Base-by-base conservation (phyloP, 2,113 vertebrate genomes). In the Thinocorus orbignyianus region DNA sequence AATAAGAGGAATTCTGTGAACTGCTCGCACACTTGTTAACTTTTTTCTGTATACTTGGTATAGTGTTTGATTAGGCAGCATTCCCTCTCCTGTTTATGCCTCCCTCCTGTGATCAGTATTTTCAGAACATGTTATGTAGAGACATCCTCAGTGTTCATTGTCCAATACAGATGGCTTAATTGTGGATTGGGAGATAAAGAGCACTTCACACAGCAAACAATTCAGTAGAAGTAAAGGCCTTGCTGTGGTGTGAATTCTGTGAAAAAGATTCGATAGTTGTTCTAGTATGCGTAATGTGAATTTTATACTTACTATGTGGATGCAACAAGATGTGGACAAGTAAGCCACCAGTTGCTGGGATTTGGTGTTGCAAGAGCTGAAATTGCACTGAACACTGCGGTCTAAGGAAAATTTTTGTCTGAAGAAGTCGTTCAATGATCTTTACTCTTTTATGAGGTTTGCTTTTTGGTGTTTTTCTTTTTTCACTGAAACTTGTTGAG, bases 251-350 rank as follows among this genome's bases (percentile, higher is more conserved):
- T 37, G 19, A 37, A 13, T 7, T 35, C 16, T 68, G 5, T 5
- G 51, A 60, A 87, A 51, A 5, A 31, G 18, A 7, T 71, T 37
- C 55, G 12, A 18, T 46, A 41, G 13, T 52, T 64, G 7, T 41
- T 44, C 46, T 42, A 9, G n/a, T 54, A 20, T 0, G 0, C 64
- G 14, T 46, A 18, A 48, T 33, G 14, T 0, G 8, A 65, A 24
- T 57, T 66, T 76, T 88, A 15, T 51, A 16, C 49, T 61, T 80
- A 35, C 0, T 39, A 17, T 51, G 42, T 41, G 31, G 39, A 41
- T 84, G 31, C 46, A 74, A 37, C 37, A 58, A 25, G 52, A 44
- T 58, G 46, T 0, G 0, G n/a, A 23, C 41, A 74, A 77, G 35
- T 60, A 31, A 58, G 26, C 37, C n/a, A 65, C 11, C 17, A 2